A percentile compares a stretch with the other conserved stretches of the same genome.
Evolutionary conservation across 2,888 invertebrate genomes (phyloP).

Genomic region (Meiosimyza decipiens): DNA sequence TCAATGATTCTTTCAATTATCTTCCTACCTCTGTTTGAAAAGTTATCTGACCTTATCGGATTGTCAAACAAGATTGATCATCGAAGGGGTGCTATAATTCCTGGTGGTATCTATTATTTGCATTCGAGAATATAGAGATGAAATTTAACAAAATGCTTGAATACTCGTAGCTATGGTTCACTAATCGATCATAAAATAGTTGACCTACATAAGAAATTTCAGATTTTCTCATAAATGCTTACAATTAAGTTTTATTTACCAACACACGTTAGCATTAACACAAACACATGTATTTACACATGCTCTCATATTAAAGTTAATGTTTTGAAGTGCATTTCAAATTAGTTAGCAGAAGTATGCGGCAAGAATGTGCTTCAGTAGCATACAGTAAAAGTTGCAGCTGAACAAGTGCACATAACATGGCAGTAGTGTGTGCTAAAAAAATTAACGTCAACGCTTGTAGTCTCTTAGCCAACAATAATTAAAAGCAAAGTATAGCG

Average conservation of each 20-base stretch:
- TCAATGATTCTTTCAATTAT: no score
- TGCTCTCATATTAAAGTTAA: background rate
- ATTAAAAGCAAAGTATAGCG: slow-evolving; percentile 8
- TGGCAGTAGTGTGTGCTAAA: background rate
- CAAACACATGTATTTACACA: background rate
- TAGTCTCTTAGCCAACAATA: slow-evolving; percentile 7
- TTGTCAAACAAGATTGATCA: no score
- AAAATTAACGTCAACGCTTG: background rate
- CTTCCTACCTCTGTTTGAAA: no score
- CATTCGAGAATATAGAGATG: no score
- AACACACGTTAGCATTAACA: background rate
- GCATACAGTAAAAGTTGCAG: background rate
- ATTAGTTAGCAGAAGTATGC: background rate
- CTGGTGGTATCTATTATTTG: no score
- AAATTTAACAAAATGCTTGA: no score
- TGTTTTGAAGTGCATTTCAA: background rate
- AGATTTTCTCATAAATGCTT: background rate
- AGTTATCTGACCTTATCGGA: no score
- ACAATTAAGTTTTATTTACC: slow-evolving; percentile 5
- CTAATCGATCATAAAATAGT: no score
- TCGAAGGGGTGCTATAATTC: no score
- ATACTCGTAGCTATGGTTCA: no score
- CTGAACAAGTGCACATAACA: no score
- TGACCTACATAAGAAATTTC: no score
- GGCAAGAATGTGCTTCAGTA: background rate